These are phyloP conservation scores for Cliona cf. orientalis DNA, from an alignment of 37 sponge, comb jelly and placozoan species.

Conservation along the genomic window DNA sequence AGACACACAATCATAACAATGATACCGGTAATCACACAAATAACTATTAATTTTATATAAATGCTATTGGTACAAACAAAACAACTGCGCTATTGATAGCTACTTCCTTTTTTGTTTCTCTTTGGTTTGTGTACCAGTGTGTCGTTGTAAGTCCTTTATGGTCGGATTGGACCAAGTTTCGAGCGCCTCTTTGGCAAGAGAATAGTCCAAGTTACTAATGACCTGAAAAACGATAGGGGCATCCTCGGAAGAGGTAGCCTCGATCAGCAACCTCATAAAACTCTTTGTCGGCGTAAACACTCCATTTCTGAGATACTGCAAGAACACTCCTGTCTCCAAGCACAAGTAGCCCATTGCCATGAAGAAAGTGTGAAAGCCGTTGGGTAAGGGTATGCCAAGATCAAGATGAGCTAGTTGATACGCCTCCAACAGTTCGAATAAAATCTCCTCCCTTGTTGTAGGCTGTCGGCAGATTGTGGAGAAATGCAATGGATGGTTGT, in stretches of 20 bases:
- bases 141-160: constrained; percentile 1
- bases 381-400: constrained; percentile 42
- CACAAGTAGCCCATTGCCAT: constrained; percentile 42
- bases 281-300: constrained; percentile 41
- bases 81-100: no score
- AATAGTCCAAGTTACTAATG: constrained; percentile 28
- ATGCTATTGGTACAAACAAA: no score
- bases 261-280: constrained; percentile 51
- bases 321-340: constrained; percentile 28
- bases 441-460: constrained; percentile 34
- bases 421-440: constrained; percentile 63
- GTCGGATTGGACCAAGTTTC: constrained; percentile 30
- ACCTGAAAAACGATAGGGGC: constrained; percentile 24
- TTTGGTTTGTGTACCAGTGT: neutral
- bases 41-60: no score
- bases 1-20: no score
- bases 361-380: constrained; percentile 69
- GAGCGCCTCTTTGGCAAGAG: constrained; percentile 12
- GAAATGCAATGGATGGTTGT: constrained; percentile 52
- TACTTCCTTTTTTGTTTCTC: neutral
- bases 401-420: constrained; percentile 51
- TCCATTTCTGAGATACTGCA: constrained; percentile 53
- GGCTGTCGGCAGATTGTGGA: constrained; percentile 30
- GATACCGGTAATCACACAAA: no score
- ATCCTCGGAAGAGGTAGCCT: constrained; percentile 4